Base-by-base conservation (phyloP, 2,888 invertebrate genomes). In the Metellina segmentata region DNA sequence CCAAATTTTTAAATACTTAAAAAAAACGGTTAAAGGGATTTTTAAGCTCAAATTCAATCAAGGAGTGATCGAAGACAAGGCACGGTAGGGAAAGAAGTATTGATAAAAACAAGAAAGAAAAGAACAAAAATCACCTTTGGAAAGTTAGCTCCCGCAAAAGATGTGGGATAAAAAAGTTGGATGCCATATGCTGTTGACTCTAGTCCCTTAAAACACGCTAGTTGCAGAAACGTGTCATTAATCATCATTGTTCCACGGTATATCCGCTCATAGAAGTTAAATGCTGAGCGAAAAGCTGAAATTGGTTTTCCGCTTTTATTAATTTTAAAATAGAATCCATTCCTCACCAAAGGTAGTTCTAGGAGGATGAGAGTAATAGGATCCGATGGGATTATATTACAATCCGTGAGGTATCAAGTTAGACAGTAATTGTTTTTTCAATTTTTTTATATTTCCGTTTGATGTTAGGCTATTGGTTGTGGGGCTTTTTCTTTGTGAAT, bases 101-200 rank as follows among this genome's bases (percentile, higher is more conserved):
- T 61, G 61, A 61, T 61, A 61, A 61, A 61, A 61, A 16, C 61
- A 16, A 16, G 61, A 1, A 61, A 61, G 9, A 61, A 61, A 61
- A 61, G 34, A 61, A 6, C 61, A 61, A 61, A 61, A 61, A 7
- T 61, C 61, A 61, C 61, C 61, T 61, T 61, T 5, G 79, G 53
- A 79, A 79, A 79, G 79, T 79, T 79, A 79, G 79, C 53, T 61
- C 34, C n/a, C 34, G 19, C 81, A 49, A 81, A 71, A 70, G 20
- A n/a, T 69, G 77, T 86, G 85, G 78, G 85, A 86, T 70, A 86
- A 88, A 81, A 85, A 81, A n/a, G 7, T 11, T 7, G 49, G 51
- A 52, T n/a, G 49, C 79, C 88, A 88, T 81, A 19, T 88, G 88
- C 53, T 88, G 81, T 74, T 79, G 88, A 81, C 81, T 88, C 88